Base-by-base conservation (phyloP, 35 echinoderm and acorn worm genomes). In the Ophioderma brevispina region DNA sequence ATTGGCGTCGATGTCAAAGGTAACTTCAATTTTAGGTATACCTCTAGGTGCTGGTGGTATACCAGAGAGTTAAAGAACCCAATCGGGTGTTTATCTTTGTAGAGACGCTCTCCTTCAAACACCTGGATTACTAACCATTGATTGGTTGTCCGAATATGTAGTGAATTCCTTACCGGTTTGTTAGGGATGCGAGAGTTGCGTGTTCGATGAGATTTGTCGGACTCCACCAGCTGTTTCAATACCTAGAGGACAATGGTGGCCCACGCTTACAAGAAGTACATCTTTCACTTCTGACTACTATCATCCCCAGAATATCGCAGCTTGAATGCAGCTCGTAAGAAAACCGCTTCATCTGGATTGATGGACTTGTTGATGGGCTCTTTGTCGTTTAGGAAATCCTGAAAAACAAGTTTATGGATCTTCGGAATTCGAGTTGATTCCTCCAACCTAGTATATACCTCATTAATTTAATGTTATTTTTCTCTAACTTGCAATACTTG, bases 11-110 rank as follows among this genome's bases (percentile, higher is more conserved):
- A 98, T 90, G 41, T 98, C 96, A 42, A 92, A 98, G 42, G 87
- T 90, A 34, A 98, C 94, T 46, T 95, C 96, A 40, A 98, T 98
- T 52, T 98, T 98, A 3, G 96, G 96, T n/a, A 98, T 87, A 37
- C 96, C 96, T n/a, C 93, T 76, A 13, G 96, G 96, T n/a, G 96
- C 96, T n/a, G 93, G 96, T 55, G 96, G 88, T 55, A 98, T 98
- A 10, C 96, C 96, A n/a, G 90, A 85, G 32, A 98, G 79, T 38
- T 98, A 84, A 38, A 98, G 95, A 13, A 19, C 96, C 96, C 8
- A 98, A 82, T n/a, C 83, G 39, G 78, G 95, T 95, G 90, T 98
- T 98, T 81, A 94, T 90, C 37, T 94, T 94, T 50, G 96, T 98
- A 92, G 95, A 89, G 13, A 93, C 93, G 23, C 42, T 98, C 93